Conservation (phyloP, 2,797 vertebrate species). For the Odontamblyopus rebecca region DNA sequence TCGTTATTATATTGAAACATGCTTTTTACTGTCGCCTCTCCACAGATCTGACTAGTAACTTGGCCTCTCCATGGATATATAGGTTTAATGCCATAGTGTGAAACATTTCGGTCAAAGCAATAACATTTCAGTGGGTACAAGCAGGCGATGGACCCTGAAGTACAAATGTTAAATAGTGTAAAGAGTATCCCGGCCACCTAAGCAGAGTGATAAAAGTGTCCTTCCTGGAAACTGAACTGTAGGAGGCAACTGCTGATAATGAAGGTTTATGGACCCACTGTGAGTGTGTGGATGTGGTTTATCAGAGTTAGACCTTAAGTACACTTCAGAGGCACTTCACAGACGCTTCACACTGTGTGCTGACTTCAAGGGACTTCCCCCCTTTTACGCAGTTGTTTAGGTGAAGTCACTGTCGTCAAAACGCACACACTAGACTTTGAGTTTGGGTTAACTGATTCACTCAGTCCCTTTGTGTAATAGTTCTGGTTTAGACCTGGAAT, state of each 20-base stretch:
- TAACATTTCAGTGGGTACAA: too few relatives aligned
- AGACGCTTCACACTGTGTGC: neutral
- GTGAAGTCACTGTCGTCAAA: neutral
- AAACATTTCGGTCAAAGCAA: too few relatives aligned
- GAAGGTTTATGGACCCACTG: conserved; percentile 15
- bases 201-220: neutral
- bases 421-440: too few relatives aligned
- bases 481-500: conserved; percentile 2
- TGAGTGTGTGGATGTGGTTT: conserved; percentile 19
- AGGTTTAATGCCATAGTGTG: too few relatives aligned
- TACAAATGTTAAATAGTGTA: too few relatives aligned
- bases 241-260: conserved; percentile 17
- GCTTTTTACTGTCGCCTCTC: too few relatives aligned
- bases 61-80: too few relatives aligned
- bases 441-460: too few relatives aligned
- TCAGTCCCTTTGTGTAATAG: too few relatives aligned
- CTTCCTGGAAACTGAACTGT: conserved; percentile 12
- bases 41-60: too few relatives aligned
- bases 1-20: too few relatives aligned
- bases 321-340: neutral
- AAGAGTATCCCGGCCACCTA: neutral
- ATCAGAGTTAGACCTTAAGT: conserved; percentile 1
- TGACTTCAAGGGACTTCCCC: conserved; percentile 10
- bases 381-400: neutral
- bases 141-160: too few relatives aligned